A percentile compares a stretch with the other conserved stretches of the same genome.
These are phyloP conservation scores for Saguinus midas DNA, from an alignment of 2,113 vertebrate genomes.

Conservation along the genomic window DNA sequence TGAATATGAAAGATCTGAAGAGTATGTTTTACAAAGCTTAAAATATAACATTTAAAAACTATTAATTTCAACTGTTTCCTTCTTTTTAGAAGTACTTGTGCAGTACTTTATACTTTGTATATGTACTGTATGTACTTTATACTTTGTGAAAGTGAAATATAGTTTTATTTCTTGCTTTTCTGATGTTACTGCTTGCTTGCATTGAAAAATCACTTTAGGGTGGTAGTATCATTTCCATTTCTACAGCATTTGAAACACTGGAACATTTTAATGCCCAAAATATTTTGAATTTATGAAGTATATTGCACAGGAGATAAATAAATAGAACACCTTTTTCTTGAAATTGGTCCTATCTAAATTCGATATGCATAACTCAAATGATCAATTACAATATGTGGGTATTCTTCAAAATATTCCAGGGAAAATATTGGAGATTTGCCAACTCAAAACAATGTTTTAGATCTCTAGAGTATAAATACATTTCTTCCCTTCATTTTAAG, in stretches of 20 bases:
- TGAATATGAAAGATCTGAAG: background rate
- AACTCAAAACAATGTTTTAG: background rate
- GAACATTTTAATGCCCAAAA: background rate
- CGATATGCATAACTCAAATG: background rate
- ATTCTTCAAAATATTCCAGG: background rate
- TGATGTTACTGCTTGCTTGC: constrained; percentile 7
- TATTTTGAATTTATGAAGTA: constrained; percentile 18
- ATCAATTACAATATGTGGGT: background rate
- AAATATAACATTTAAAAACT: background rate
- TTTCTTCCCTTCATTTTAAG: background rate
- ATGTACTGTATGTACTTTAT: background rate
- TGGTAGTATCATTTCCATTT: constrained; percentile 37
- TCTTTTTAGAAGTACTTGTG: background rate
- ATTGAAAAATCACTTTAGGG: constrained; percentile 28
- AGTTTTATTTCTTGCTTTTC: constrained; percentile 38
- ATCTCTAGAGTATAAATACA: background rate
- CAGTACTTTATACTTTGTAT: background rate
- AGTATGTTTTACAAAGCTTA: constrained; percentile 34
- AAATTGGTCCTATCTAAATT: background rate
- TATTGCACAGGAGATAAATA: background rate
- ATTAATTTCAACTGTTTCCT: background rate
- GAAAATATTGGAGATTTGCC: background rate
- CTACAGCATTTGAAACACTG: background rate
- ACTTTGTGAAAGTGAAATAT: constrained; percentile 38
- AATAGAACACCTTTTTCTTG: background rate